Conservation (phyloP, 2,797 vertebrate species). For the Centroberyx gerrardi region DNA sequence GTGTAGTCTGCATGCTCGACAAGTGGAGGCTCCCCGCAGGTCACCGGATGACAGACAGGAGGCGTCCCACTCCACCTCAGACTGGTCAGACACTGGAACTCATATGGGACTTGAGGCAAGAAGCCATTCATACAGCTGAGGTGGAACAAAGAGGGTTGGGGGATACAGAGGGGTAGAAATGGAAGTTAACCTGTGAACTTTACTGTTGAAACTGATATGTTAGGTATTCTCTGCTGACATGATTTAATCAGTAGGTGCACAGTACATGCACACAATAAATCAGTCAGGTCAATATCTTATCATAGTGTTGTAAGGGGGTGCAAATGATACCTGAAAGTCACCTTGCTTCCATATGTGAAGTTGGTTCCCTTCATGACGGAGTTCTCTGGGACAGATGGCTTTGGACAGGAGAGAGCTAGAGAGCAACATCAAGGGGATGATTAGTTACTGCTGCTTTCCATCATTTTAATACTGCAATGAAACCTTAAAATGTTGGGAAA, state of each 20-base stretch:
- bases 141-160: conserved; percentile 14
- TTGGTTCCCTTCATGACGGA: conserved; percentile 88
- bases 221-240: neutral
- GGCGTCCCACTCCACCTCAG: conserved; percentile 90
- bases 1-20: conserved; percentile 87
- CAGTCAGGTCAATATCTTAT: neutral
- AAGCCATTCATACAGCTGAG: conserved; percentile 92
- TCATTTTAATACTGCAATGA: neutral
- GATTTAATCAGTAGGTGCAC: neutral
- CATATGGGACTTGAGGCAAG: conserved; percentile 87
- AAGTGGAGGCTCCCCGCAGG: conserved; percentile 85
- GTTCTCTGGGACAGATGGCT: conserved; percentile 88
- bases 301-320: conserved; percentile 41
- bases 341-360: conserved; percentile 94
- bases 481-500: neutral
- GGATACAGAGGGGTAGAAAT: neutral
- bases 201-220: neutral
- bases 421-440: conserved; percentile 8
- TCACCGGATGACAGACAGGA: conserved; percentile 90
- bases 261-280: neutral
- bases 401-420: conserved; percentile 91
- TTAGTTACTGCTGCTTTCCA: conserved; percentile 10
- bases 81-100: conserved; percentile 90
- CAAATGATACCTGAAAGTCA: conserved; percentile 93
- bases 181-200: neutral